Conservation (phyloP, 2,113 vertebrate species). For the Marmota flaviventris region DNA sequence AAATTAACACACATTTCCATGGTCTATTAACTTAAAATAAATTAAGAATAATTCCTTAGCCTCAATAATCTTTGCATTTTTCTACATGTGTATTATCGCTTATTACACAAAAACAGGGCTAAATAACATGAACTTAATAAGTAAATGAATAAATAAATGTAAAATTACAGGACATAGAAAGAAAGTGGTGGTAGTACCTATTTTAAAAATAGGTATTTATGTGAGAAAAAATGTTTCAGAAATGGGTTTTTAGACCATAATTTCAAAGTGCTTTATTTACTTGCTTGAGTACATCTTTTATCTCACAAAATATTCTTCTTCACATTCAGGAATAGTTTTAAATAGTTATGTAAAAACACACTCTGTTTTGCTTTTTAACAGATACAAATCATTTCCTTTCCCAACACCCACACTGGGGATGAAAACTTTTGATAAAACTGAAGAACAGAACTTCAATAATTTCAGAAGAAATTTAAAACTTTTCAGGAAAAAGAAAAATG, state of each 20-base stretch:
- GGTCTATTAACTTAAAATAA: neutral
- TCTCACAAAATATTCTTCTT: slow-evolving; percentile 32
- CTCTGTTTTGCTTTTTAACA: slow-evolving; percentile 47
- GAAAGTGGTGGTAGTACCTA: neutral
- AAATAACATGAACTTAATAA: neutral
- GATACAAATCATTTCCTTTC: slow-evolving; percentile 51
- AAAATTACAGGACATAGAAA: neutral
- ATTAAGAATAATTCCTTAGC: neutral
- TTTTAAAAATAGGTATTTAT: neutral
- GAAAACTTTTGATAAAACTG: slow-evolving; percentile 44
- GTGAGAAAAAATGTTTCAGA: neutral
- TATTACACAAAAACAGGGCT: neutral
- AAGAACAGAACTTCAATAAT: slow-evolving; percentile 54
- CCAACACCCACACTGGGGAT: slow-evolving; percentile 9
- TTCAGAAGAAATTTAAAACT: slow-evolving; percentile 71
- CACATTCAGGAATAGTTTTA: slow-evolving; percentile 41
- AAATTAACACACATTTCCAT: neutral
- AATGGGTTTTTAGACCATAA: neutral
- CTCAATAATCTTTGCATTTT: neutral
- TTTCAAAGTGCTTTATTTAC: slow-evolving; percentile 14
- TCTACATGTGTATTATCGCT: neutral
- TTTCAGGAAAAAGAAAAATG: slow-evolving; percentile 26
- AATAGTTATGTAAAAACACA: slow-evolving; percentile 52
- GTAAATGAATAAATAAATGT: slow-evolving; percentile 20
- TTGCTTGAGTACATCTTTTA: slow-evolving; percentile 39